Base-by-base conservation (phyloP, 2,113 vertebrate genomes). In the Genyomyrus donnyi region DNA sequence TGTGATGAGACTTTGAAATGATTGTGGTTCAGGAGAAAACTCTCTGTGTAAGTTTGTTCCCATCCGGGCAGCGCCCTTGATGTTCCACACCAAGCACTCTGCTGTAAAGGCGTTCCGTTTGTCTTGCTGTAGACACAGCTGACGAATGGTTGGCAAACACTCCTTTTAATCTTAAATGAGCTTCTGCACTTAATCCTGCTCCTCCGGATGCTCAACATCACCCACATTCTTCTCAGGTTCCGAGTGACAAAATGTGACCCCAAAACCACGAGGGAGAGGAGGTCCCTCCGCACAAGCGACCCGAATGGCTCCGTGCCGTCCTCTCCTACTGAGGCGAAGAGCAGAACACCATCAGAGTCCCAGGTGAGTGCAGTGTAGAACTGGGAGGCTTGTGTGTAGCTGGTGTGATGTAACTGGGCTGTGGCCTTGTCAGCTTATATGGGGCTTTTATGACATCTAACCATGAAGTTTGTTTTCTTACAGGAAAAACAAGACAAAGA, bases 231-330 rank as follows among this genome's bases (percentile, higher is more conserved):
- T 0, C 24, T 52, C 91, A 99, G 98, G 92, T 99, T 99, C 92
- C 96, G 98, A 46, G 98, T 99, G 88, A 98, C 97, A 0, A 99
- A 98, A 94, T 97, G 97, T 91, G 98, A 99, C 88, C 95, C 95
- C 70, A 98, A 97, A 88, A 74, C 94, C 0, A 74, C 94, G 42
- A 96, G 96, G 90, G 97, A 98, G 21, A 93, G 97, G 90, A 96
- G 97, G 62, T 96, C 95, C 35, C 91, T 98, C 93, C 87, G 95
- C 0, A 92, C 94, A 53, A 95, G 96, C 0, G 92, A 96, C 0
- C 58, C 96, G 89, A 98, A 97, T 0, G 96, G 97, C 0, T 97
- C 97, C 0, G 91, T 94, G n/a, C 95, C 96, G 0, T 17, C 92
- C 1, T 94, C 95, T 0, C 96, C 98, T 0, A 91, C 21, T 0